Evolutionary conservation across 2,113 vertebrate species (phyloP).

Genomic region (Heptranchias perlo): DNA sequence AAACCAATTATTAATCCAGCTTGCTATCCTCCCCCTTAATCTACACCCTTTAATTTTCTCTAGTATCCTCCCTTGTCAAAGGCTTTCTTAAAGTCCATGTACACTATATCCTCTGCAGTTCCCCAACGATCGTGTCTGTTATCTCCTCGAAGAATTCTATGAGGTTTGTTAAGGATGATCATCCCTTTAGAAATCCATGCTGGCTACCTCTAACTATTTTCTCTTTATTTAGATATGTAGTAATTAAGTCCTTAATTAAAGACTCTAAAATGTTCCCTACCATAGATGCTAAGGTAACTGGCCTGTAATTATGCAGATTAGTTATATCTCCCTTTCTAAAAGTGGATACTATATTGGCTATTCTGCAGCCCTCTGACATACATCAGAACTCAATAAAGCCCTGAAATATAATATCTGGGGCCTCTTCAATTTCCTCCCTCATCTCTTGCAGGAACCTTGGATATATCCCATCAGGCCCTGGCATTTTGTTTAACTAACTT

Average conservation of each 20-base stretch:
- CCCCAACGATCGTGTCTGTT: not conserved
- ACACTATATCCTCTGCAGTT: not conserved
- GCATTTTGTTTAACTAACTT: not conserved
- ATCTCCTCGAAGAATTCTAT: not conserved
- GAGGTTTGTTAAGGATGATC: not conserved
- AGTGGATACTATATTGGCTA: not conserved
- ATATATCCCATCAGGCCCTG: not conserved
- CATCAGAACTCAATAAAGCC: not conserved
- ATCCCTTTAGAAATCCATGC: not conserved
- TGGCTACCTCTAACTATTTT: not conserved
- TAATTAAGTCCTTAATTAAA: not conserved
- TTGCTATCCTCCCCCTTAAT: not conserved
- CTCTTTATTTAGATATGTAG: not conserved
- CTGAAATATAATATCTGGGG: not conserved
- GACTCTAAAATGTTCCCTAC: not conserved
- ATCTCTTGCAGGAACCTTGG: not conserved
- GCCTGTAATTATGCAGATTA: not conserved
- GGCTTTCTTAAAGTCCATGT: not conserved
- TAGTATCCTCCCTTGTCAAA: not conserved
- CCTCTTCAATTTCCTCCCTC: not conserved
- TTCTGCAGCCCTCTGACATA: not conserved
- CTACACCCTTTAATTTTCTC: not conserved
- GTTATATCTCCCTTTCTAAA: not conserved
- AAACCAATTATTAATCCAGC: not conserved
- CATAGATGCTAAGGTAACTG: not conserved